phyloP scores from a whole-genome alignment of 2,888 invertebrate species.

The Lymantria dispar region DNA sequence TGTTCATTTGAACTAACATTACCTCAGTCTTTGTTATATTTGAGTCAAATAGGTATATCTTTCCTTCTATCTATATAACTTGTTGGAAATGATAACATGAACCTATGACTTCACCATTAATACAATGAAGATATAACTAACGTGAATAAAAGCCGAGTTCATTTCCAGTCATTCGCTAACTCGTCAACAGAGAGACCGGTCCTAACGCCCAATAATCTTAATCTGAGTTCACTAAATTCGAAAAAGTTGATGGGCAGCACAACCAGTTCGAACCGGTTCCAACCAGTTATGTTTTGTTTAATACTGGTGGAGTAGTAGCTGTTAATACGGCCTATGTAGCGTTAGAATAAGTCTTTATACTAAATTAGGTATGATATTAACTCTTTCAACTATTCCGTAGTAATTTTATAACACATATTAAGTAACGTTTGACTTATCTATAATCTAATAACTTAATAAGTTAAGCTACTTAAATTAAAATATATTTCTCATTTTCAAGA shows the following conservation, averaged over 20 bases:
- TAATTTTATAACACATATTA: background rate
- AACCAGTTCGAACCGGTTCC: conserved; percentile 26
- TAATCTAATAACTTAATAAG: no score
- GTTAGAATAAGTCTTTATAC: conserved; percentile 17
- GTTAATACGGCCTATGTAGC: conserved; percentile 24
- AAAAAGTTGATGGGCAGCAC: conserved; percentile 34
- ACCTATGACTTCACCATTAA: no score
- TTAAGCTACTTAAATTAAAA: no score
- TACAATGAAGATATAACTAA: no score
- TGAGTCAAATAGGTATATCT: no score
- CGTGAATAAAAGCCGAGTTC: background rate
- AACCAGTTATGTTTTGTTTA: conserved; percentile 24
- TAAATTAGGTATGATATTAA: background rate
- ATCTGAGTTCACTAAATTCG: conserved; percentile 35
- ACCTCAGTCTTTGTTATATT: no score
- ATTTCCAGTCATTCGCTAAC: conserved; percentile 13
- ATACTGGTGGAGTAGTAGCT: conserved; percentile 26
- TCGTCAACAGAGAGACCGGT: conserved; percentile 24
- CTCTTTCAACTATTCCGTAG: background rate
- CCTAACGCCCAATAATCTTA: conserved; percentile 35
- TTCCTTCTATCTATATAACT: no score
- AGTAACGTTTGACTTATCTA: no score
- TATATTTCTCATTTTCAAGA: no score
- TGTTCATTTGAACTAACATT: no score
- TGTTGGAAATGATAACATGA: no score